These are phyloP conservation scores for Mesodorylaimus sp. DNA, from an alignment of 2,888 invertebrate species.

Conservation along the genomic window DNA sequence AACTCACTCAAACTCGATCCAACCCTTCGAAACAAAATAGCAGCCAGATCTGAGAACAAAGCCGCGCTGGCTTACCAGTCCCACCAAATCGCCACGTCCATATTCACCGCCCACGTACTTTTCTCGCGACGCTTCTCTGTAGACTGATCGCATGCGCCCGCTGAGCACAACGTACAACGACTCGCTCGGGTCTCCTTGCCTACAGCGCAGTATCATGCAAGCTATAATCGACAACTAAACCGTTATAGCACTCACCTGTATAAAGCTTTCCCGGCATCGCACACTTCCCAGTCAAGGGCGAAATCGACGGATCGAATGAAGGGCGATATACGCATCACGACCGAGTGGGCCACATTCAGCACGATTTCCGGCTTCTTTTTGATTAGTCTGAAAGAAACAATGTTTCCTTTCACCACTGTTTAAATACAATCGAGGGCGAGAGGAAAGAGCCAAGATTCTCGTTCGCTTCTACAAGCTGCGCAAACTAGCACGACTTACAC, in stretches of 20 bases:
- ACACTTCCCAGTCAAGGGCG: constrained; percentile 60
- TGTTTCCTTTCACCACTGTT: background rate
- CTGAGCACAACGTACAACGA: constrained; percentile 89
- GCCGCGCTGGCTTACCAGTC: constrained; percentile 46
- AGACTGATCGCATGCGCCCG: constrained; percentile 83
- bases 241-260: constrained; percentile 40
- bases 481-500: constrained; percentile 34
- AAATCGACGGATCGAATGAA: constrained; percentile 80
- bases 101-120: constrained; percentile 92
- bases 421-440: background rate
- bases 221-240: background rate
- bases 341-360: constrained; percentile 70
- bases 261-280: constrained; percentile 86
- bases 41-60: no score
- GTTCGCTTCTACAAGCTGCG: background rate
- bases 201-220: constrained; percentile 18
- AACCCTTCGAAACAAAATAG: no score
- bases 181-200: constrained; percentile 82
- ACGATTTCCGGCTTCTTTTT: constrained; percentile 52
- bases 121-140: constrained; percentile 52
- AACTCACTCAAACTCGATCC: constrained; percentile 8
- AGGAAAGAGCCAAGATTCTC: no score
- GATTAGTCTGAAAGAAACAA: background rate
- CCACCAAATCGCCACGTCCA: constrained; percentile 87
- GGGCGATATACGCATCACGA: constrained; percentile 69